These are phyloP conservation scores for Zootoca vivipara DNA, from an alignment of 2,113 vertebrate genomes.

Conservation along the genomic window DNA sequence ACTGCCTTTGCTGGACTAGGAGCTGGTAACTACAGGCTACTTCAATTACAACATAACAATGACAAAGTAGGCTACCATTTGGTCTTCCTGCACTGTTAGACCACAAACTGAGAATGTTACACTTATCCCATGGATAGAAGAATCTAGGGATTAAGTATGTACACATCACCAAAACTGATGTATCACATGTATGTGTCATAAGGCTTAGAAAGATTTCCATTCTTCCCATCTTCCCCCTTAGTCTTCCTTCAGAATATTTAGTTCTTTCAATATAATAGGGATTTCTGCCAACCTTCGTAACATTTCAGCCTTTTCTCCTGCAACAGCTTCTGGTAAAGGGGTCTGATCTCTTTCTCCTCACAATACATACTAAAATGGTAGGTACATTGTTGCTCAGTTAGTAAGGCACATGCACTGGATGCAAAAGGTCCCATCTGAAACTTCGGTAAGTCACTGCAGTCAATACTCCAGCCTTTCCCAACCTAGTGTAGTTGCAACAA, in stretches of 20 bases:
- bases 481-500: too few relatives aligned
- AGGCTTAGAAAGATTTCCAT: background rate
- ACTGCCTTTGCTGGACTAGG: too few relatives aligned
- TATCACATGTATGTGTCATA: background rate
- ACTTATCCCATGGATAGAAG: background rate
- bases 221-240: background rate
- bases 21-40: background rate
- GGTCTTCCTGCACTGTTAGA: background rate
- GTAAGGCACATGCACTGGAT: background rate
- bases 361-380: background rate
- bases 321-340: background rate
- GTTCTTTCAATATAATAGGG: too few relatives aligned
- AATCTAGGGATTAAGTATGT: background rate
- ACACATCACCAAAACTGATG: background rate
- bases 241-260: background rate
- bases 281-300: background rate
- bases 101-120: background rate
- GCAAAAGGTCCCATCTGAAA: background rate
- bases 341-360: background rate
- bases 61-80: background rate
- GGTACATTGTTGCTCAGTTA: background rate
- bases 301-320: background rate
- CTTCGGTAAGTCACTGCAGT: background rate
- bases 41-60: background rate
- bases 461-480: too few relatives aligned